Evolutionary conservation across 1,140 invertebrate species (phyloP).

Genomic region (Dysdera silvatica): DNA sequence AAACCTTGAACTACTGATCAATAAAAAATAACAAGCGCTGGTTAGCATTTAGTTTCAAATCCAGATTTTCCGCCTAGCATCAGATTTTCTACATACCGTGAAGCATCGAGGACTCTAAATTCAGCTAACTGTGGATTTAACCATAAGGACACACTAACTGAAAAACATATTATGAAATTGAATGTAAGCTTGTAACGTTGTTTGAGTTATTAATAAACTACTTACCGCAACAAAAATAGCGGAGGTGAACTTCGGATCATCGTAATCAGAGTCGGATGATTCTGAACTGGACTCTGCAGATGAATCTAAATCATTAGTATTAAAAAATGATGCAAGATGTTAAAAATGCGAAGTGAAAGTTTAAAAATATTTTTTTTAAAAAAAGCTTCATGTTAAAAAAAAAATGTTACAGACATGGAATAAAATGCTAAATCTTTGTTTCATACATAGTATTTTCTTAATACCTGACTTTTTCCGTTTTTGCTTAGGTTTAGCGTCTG

Average conservation of each 20-base stretch:
- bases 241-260: slow-evolving; percentile 40
- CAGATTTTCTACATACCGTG: too few relatives aligned
- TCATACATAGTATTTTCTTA: background rate
- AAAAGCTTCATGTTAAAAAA: too few relatives aligned
- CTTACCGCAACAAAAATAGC: slow-evolving; percentile 38
- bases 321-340: background rate
- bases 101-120: too few relatives aligned
- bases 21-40: too few relatives aligned
- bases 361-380: too few relatives aligned
- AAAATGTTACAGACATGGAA: too few relatives aligned
- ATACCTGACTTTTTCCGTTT: slow-evolving; percentile 42
- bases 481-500: slow-evolving; percentile 41
- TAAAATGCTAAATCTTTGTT: background rate
- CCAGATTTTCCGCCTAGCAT: too few relatives aligned
- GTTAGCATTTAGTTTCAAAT: too few relatives aligned
- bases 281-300: slow-evolving; percentile 59
- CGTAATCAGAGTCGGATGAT: slow-evolving; percentile 60
- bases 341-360: too few relatives aligned
- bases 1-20: too few relatives aligned
- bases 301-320: slow-evolving; percentile 20
- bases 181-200: too few relatives aligned
- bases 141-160: background rate
- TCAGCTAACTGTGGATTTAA: background rate
- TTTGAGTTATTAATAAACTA: background rate
- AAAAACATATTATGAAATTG: too few relatives aligned